Conservation (phyloP, 1,140 invertebrate species). For the Lepidurus couesii region DNA sequence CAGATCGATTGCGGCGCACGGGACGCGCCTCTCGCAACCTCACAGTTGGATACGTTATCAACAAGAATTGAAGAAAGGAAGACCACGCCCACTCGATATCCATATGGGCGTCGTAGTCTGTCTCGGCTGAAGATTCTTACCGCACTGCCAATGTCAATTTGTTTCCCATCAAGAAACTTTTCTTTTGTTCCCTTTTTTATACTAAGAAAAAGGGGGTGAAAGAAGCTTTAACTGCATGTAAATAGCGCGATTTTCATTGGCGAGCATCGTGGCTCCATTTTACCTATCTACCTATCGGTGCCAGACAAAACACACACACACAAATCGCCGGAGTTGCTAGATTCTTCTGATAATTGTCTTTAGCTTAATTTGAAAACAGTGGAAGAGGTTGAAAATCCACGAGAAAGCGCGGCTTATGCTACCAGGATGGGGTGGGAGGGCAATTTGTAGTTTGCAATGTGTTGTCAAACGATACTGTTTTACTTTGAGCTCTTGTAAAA, state of each 20-base stretch:
- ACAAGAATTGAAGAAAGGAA: slow-evolving; percentile 25
- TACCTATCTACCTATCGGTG: not conserved
- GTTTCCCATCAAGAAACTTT: not conserved
- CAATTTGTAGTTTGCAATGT: not conserved
- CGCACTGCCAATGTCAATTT: not conserved
- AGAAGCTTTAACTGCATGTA: not conserved
- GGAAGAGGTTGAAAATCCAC: not conserved
- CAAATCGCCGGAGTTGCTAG: not conserved
- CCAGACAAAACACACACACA: not conserved
- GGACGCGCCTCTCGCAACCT: slow-evolving; percentile 45
- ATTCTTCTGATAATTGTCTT: not conserved
- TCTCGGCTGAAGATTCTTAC: not conserved
- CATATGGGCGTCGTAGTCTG: slow-evolving; percentile 20
- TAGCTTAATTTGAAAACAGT: not conserved
- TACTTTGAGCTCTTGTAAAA: not conserved
- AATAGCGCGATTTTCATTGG: not conserved
- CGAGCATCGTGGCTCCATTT: not conserved
- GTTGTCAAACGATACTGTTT: not conserved
- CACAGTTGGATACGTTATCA: slow-evolving; percentile 43
- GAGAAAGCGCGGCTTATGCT: not conserved
- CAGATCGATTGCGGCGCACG: slow-evolving; percentile 45
- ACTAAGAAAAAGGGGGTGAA: too few species aligned
- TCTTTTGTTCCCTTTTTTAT: too few species aligned
- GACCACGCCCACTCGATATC: slow-evolving; percentile 17
- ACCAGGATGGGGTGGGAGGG: not conserved